A percentile compares a stretch with the other conserved stretches of the same genome.
Conservation (phyloP, 2,888 invertebrate species). For the Rhagophthalmus giganteus region DNA sequence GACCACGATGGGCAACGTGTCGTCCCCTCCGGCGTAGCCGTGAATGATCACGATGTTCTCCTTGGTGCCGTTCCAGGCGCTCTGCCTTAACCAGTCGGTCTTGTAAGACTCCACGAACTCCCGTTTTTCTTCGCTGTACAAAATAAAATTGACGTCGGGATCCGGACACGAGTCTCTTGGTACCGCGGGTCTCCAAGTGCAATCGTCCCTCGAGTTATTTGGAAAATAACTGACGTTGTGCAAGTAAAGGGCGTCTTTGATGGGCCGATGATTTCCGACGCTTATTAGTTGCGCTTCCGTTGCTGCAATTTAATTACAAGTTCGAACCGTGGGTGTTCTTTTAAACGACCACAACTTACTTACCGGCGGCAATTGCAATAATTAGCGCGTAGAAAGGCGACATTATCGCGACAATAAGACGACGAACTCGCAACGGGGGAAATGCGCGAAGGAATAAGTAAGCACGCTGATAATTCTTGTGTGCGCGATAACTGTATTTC, state of each 20-base stretch:
- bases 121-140: slow-evolving; percentile 63
- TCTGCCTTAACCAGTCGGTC: slow-evolving; percentile 74
- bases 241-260: slow-evolving; percentile 66
- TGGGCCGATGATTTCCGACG: slow-evolving; percentile 52
- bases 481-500: background rate
- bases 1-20: slow-evolving; percentile 71
- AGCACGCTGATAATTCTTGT: background rate
- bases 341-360: background rate
- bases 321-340: background rate
- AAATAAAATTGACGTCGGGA: slow-evolving; percentile 65
- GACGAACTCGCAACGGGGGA: too few species aligned
- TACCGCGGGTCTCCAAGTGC: slow-evolving; percentile 67
- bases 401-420: slow-evolving; percentile 5
- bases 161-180: slow-evolving; percentile 73
- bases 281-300: slow-evolving; percentile 15
- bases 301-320: background rate
- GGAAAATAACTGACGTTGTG: slow-evolving; percentile 60
- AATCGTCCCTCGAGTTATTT: slow-evolving; percentile 68
- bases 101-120: slow-evolving; percentile 60
- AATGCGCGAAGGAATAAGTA: slow-evolving; percentile 7
- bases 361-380: background rate
- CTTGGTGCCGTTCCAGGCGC: slow-evolving; percentile 69
- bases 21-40: slow-evolving; percentile 78
- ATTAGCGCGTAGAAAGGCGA: background rate
- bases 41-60: slow-evolving; percentile 74